Base-by-base conservation (phyloP, 2,113 vertebrate genomes). In the Oreochromis spilurus region DNA sequence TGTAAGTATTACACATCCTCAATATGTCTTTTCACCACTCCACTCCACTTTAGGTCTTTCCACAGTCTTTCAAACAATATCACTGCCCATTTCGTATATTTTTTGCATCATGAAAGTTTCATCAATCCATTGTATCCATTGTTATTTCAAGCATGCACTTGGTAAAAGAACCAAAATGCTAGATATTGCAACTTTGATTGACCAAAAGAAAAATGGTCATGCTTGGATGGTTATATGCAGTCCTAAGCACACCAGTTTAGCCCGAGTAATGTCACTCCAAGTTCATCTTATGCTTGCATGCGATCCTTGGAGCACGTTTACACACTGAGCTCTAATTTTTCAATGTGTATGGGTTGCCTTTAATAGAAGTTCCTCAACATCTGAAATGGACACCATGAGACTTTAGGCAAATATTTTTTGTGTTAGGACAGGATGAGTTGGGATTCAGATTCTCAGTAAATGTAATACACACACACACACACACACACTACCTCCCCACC, bases 91-190 rank as follows among this genome's bases (percentile, higher is more conserved):
- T 91, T 89, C 65, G 81, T 88, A 34, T 87, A 90, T 94, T 89
- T 93, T 87, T 79, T 60, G 17, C 67, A 85, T 89, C 83, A 82
- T 94, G 81, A 91, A 93, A 90, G 85, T 94, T 89, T 94, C 29
- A 94, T 90, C 62, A 89, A 48, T 38, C 85, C 10, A n/a, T 65
- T 78, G 8, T 21, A 88, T 89, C 84, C 14, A 17, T 29, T 50
- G 26, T 89, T 90, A 88, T 85, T 58, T 84, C 19, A 54, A 70
- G 80, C 65, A 88, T 10, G 48, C 84, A 87, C 58, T 86, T 21
- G 70, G 84, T 83, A 83, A 88, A 93, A 91, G 86, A 12, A 91
- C 82, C 84, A 45, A 5, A 87, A 65, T 65, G 17, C 60, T 38
- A 29, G 38, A 65, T 72, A 78, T 53, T 84, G 87, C 84, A 93